Evolutionary conservation across 2,888 invertebrate species (phyloP).

Genomic region (Apotomis capreana): DNA sequence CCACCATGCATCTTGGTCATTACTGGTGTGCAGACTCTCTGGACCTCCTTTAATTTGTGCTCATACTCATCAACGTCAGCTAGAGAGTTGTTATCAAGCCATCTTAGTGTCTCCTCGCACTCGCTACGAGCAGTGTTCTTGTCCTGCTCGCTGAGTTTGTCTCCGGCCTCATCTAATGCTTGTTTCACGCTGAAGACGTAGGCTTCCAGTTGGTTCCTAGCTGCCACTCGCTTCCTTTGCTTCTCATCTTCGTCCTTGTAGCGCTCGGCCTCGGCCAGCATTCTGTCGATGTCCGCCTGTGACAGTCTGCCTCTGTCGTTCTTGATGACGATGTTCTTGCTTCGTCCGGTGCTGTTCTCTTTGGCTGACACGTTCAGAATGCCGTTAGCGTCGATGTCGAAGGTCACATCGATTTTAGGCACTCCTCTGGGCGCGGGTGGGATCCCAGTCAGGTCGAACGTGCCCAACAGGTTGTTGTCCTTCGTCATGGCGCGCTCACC

Average conservation of each 20-base stretch:
- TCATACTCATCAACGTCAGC: conserved; percentile 84
- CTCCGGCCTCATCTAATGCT: conserved; percentile 79
- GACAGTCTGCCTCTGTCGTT: conserved; percentile 89
- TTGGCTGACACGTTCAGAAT: conserved; percentile 90
- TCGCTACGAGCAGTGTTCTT: conserved; percentile 67
- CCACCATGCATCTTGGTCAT: conserved; percentile 79
- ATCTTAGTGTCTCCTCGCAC: conserved; percentile 82
- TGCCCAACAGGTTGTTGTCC: conserved; percentile 85
- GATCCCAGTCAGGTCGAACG: conserved; percentile 83
- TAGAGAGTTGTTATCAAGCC: conserved; percentile 85
- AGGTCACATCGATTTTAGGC: conserved; percentile 85
- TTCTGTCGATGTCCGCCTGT: conserved; percentile 89
- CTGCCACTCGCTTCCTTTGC: conserved; percentile 83
- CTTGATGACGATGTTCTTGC: conserved; percentile 87
- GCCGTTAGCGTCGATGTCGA: conserved; percentile 87
- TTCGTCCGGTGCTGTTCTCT: conserved; percentile 82
- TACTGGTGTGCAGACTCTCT: conserved; percentile 74
- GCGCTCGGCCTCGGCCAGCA: conserved; percentile 86
- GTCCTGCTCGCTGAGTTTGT: conserved; percentile 82
- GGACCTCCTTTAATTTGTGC: conserved; percentile 78
- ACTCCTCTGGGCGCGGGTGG: conserved; percentile 85
- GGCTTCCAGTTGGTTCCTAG: conserved; percentile 85
- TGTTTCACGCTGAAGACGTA: conserved; percentile 85
- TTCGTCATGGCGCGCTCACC: conserved; percentile 89
- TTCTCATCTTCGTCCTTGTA: conserved; percentile 86